phyloP scores from a whole-genome alignment of 1,140 invertebrate genomes.

The Limonius californicus region DNA sequence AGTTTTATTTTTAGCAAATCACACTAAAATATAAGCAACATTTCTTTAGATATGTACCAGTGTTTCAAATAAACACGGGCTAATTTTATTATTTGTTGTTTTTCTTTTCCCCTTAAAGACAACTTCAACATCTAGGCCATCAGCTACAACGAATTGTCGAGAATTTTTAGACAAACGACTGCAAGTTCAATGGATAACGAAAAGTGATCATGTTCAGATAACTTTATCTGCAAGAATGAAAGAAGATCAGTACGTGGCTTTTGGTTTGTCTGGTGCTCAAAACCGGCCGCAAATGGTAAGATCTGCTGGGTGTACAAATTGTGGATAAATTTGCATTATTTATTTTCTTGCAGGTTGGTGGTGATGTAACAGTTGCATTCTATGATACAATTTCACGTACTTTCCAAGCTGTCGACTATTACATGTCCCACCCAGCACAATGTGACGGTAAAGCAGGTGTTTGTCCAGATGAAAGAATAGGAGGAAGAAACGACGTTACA shows the following conservation, averaged over 20 bases:
- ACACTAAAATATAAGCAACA: too few relatives aligned
- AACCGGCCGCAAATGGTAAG: slow-evolving; percentile 61
- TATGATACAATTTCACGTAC: slow-evolving; percentile 65
- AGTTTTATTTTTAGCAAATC: too few relatives aligned
- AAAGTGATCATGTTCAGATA: slow-evolving; percentile 71
- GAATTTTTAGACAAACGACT: slow-evolving; percentile 73
- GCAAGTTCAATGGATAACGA: slow-evolving; percentile 76
- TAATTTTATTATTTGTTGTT: slow-evolving; percentile 22
- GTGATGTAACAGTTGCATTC: slow-evolving; percentile 80
- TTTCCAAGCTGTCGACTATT: slow-evolving; percentile 81
- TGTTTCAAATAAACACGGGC: not conserved
- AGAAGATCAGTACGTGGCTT: slow-evolving; percentile 84
- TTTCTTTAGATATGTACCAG: not conserved
- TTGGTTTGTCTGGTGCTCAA: slow-evolving; percentile 76
- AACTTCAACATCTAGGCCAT: slow-evolving; percentile 61
- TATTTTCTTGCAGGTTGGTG: slow-evolving; percentile 59
- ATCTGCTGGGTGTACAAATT: too few relatives aligned
- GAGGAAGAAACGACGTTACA: slow-evolving; percentile 75
- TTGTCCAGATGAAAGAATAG: slow-evolving; percentile 78
- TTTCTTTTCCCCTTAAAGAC: slow-evolving; percentile 53
- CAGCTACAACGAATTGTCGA: slow-evolving; percentile 69
- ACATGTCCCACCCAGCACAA: slow-evolving; percentile 76
- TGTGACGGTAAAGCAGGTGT: slow-evolving; percentile 78
- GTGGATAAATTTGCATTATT: too few relatives aligned
- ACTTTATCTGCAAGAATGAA: slow-evolving; percentile 70